Base-by-base conservation (phyloP, 2,888 invertebrate species). In the Sesia bembeciformis region DNA sequence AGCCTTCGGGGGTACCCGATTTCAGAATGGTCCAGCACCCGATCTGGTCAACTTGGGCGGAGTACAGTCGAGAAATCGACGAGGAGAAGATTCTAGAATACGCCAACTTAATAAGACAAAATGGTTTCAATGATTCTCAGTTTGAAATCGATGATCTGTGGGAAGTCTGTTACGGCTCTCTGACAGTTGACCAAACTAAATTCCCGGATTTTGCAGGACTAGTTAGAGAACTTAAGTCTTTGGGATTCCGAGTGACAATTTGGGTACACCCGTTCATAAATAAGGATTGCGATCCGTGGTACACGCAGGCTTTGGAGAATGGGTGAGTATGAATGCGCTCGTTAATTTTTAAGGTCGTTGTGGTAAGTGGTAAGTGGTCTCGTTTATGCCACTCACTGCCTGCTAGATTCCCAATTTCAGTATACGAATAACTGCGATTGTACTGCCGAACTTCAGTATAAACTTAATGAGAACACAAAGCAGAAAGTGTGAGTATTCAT, bases 201-300 rank as follows among this genome's bases (percentile, higher is more conserved):
- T 97, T 97, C 70, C 92, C 93, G 0, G 84, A 95, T 62, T 91
- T 95, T 23, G 90, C 84, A 5, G 70, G 84, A 23, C 90, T 95
- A 3, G 90, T 94, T 0, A 71, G 83, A 8, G 80, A 91, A 39
- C 73, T 97, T 1, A 93, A 94, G 64, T 72, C 72, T 0, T 70
- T 91, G 62, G 94, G 94, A 0, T 95, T 93, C 71, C 91, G 94
- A 1, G 93, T 95, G 0, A 95, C 96, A 0, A 81, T 97, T 3
- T 97, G 97, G 96, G 91, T 94, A 8, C 96, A 97, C 90, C 97
- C 97, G 0, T 97, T 97, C 67, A 93, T 96, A 23, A 95, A 96
- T 69, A 88, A 85, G 55, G 91, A 92, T 54, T 96, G 96, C 66
- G 87, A 90, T 3, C 90, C 91, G 0, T 91, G 90, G 65, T 93